phyloP scores from a whole-genome alignment of 1,140 invertebrate genomes.

The Cydia fagiglandana region DNA sequence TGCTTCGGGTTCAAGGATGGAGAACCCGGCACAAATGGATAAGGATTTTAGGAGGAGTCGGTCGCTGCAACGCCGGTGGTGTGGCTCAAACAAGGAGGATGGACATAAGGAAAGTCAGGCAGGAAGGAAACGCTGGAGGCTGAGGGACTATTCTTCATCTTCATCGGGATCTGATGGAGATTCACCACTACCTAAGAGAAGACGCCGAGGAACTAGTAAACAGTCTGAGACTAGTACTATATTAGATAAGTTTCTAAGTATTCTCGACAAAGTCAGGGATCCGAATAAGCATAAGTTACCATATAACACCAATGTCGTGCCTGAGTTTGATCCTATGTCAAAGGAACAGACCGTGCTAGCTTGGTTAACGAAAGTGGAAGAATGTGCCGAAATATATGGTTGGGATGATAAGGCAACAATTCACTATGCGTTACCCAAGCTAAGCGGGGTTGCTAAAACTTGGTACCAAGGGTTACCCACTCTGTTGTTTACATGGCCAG shows the following conservation, averaged over 20 bases:
- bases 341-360: conserved; percentile 40
- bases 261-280: background rate
- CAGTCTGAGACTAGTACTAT: background rate
- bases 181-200: too few relatives aligned
- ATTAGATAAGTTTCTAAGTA: conserved; percentile 1
- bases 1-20: too few relatives aligned
- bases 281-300: conserved; percentile 16
- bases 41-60: too few relatives aligned
- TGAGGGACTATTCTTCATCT: too few relatives aligned
- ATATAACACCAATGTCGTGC: conserved; percentile 19
- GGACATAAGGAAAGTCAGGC: too few relatives aligned
- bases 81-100: too few relatives aligned
- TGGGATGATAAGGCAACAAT: conserved; percentile 40
- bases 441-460: conserved; percentile 24
- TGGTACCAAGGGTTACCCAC: conserved; percentile 36
- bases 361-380: conserved; percentile 33
- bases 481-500: conserved; percentile 40
- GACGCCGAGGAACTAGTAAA: too few relatives aligned
- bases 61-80: too few relatives aligned
- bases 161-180: too few relatives aligned
- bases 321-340: conserved; percentile 30
- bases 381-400: conserved; percentile 38
- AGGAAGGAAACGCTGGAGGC: too few relatives aligned
- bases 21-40: too few relatives aligned
- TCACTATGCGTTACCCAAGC: conserved; percentile 41